These are phyloP conservation scores for Xiphophorus maculatus DNA, from an alignment of 2,113 vertebrate species.

Conservation along the genomic window DNA sequence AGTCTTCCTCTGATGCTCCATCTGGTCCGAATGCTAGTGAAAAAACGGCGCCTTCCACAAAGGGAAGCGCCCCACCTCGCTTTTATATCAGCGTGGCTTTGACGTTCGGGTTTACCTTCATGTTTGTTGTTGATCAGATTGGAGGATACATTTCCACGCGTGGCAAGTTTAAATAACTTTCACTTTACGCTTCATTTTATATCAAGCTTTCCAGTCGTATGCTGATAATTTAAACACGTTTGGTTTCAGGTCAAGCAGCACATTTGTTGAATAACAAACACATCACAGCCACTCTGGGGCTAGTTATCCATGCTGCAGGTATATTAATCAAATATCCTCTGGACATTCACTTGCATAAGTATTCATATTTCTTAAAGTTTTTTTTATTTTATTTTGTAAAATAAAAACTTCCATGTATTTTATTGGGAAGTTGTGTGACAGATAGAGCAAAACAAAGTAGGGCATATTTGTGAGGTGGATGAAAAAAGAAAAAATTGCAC, in stretches of 20 bases:
- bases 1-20: conserved; percentile 47
- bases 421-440: neutral
- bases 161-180: conserved; percentile 57
- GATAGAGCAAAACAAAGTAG: no score
- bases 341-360: neutral
- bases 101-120: conserved; percentile 81
- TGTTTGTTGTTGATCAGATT: conserved; percentile 84
- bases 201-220: neutral
- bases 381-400: neutral
- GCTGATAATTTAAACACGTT: neutral
- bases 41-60: conserved; percentile 6
- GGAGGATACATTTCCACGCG: conserved; percentile 70
- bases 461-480: no score
- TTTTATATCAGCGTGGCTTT: conserved; percentile 79
- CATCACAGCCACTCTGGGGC: conserved; percentile 80
- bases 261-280: conserved; percentile 60
- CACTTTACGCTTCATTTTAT: neutral
- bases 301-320: conserved; percentile 86
- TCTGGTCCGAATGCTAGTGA: conserved; percentile 42
- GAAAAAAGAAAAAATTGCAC: no score
- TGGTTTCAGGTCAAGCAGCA: conserved; percentile 65
- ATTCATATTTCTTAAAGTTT: neutral
- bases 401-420: neutral
- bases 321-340: conserved; percentile 7
- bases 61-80: conserved; percentile 53